These are phyloP conservation scores for Echinometra lucunter DNA, from an alignment of 53 echinoderm and acorn worm genomes.

Conservation along the genomic window DNA sequence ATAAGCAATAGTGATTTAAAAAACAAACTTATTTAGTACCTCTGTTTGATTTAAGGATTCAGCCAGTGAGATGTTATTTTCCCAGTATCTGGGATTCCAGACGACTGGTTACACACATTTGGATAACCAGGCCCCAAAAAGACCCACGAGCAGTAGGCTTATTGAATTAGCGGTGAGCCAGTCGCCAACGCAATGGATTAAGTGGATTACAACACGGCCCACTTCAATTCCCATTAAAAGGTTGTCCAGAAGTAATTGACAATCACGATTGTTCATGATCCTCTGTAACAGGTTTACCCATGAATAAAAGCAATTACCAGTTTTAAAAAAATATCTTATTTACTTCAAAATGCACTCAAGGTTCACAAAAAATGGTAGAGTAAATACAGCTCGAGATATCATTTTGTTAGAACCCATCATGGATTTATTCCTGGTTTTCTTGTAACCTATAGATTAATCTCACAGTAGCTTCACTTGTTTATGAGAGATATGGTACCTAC, in stretches of 20 bases:
- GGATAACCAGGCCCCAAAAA: neutral
- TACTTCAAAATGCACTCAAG: no score
- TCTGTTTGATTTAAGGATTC: neutral
- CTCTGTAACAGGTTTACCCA: neutral
- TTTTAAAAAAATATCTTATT: no score
- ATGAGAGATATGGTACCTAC: no score
- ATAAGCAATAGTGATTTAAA: no score
- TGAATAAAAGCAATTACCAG: no score
- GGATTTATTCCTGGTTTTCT: no score
- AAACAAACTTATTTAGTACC: no score
- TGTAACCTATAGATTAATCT: no score
- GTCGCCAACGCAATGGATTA: conserved; percentile 1
- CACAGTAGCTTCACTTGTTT: no score
- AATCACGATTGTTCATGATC: neutral
- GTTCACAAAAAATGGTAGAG: no score
- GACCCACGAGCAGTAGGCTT: neutral
- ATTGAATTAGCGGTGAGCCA: conserved; percentile 16
- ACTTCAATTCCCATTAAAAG: conserved; percentile 41
- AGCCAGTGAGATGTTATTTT: neutral
- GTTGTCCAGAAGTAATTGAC: conserved; percentile 17
- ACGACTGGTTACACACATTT: neutral
- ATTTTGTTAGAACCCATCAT: no score
- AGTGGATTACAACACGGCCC: conserved; percentile 56
- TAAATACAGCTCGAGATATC: no score
- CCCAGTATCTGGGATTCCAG: neutral